Evolutionary conservation across 2,113 vertebrate species (phyloP).

Genomic region (Girardinichthys multiradiatus): DNA sequence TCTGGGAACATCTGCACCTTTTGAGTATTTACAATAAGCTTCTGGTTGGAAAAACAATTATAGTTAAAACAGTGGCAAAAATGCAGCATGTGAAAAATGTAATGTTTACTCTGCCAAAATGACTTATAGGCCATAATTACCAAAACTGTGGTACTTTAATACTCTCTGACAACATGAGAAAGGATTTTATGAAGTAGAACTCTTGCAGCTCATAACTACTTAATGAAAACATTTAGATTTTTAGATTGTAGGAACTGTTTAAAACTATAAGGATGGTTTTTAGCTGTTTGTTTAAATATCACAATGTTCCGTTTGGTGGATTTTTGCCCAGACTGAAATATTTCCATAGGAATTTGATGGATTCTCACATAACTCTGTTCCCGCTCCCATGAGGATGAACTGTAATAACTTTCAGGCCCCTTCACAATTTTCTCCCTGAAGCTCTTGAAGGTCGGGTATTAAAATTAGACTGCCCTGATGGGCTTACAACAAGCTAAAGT

Average conservation of each 20-base stretch:
- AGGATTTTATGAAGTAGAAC: slow-evolving; percentile 11
- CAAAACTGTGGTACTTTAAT: slow-evolving; percentile 1
- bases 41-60: slow-evolving; percentile 59
- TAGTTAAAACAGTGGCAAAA: slow-evolving; percentile 22
- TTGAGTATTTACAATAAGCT: slow-evolving; percentile 28
- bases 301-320: too few relatives aligned
- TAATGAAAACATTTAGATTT: neutral
- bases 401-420: neutral
- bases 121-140: neutral
- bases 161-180: slow-evolving; percentile 9
- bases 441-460: neutral
- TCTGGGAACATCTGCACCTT: slow-evolving; percentile 56
- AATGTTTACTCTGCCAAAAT: slow-evolving; percentile 15
- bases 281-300: neutral
- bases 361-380: neutral
- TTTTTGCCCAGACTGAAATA: neutral
- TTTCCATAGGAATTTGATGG: neutral
- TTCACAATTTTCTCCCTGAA: neutral
- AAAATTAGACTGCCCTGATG: neutral
- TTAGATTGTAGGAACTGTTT: neutral
- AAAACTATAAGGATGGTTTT: neutral
- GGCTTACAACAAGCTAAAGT: neutral
- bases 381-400: neutral
- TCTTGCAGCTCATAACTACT: neutral
- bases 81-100: slow-evolving; percentile 33